These are phyloP conservation scores for Elysia crispata DNA, from an alignment of 2,888 invertebrate genomes.

Conservation along the genomic window DNA sequence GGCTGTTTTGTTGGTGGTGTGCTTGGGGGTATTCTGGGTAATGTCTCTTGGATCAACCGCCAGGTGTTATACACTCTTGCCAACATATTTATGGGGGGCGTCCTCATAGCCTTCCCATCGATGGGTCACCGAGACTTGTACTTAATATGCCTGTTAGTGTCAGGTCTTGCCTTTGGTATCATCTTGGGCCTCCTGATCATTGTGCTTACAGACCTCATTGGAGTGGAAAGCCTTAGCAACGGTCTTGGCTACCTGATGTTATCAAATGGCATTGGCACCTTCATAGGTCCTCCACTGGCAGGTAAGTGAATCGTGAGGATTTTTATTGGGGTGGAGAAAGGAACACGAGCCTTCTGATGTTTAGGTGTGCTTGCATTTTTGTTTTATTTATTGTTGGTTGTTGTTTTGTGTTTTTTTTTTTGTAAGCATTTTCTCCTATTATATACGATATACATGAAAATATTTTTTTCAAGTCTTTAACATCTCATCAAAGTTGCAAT, in stretches of 20 bases:
- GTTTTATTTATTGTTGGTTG: too few species aligned
- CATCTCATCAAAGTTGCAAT: too few species aligned
- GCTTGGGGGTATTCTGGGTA: conserved; percentile 40
- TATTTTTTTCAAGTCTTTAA: too few species aligned
- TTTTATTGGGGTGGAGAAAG: not conserved
- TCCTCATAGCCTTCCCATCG: conserved; percentile 53
- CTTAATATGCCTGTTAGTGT: conserved; percentile 51
- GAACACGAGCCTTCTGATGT: too few species aligned
- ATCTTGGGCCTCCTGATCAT: conserved; percentile 67
- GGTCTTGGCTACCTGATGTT: conserved; percentile 70
- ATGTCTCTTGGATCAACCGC: conserved; percentile 54
- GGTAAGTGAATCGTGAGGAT: conserved; percentile 52
- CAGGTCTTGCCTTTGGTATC: conserved; percentile 66
- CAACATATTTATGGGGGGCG: conserved; percentile 59
- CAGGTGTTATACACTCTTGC: conserved; percentile 60
- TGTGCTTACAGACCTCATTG: conserved; percentile 67
- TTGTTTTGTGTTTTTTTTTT: too few species aligned
- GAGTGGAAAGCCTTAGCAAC: conserved; percentile 60
- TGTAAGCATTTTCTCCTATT: too few species aligned
- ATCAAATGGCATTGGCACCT: conserved; percentile 68
- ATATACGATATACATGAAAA: too few species aligned
- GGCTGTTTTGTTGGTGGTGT: conserved; percentile 42
- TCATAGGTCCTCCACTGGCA: conserved; percentile 64
- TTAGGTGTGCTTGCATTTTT: too few species aligned
- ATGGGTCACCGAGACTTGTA: conserved; percentile 40